Base-by-base conservation (phyloP, 2,888 invertebrate genomes). In the Mythimna vitellina region DNA sequence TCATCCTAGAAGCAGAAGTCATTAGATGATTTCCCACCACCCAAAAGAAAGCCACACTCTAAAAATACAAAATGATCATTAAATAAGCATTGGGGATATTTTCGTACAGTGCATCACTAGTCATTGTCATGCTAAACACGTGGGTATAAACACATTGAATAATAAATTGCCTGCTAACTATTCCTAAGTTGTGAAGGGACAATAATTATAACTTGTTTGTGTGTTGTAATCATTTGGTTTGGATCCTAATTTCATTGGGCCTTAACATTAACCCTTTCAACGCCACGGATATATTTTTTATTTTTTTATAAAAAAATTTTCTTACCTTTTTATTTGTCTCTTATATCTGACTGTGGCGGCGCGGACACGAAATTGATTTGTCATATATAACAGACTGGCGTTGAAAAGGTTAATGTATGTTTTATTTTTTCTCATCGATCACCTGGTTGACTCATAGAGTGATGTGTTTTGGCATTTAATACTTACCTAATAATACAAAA, bases 111-210 rank as follows among this genome's bases (percentile, higher is more conserved):
- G 46, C 46, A 20, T 46, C 46, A 51, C 54, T 49, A 32, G 42
- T 70, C 56, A 70, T 70, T 70, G 20, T 60, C 60, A 60, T 74
- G 58, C 53, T 76, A 60, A 53, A 35, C 51, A 60, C n/a, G 25
- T 60, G 58, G 51, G 20, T 35, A 58, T 35, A 60, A 65, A 53
- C 51, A 29, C 57, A 68, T 42, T 25, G 42, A 68, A 73, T 69
- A 53, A 76, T 67, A 14, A 61, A 10, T 17, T 42, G 6, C 35
- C 20, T 35, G 5, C 38, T 35, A 35, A 29, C 7, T 38, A 54
- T 64, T 74, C n/a, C n/a, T 46, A 73, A 46, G 9, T 54, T 29
- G 7, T 46, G 12, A 32, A 42, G 22, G 32, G 12, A 75, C 12
- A 29, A 65, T 56, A 20, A 25, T 35, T 35, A 49, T 51, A 5